Evolutionary conservation across 2,888 invertebrate genomes (phyloP).

Genomic region (Nemotelus pantherinus): DNA sequence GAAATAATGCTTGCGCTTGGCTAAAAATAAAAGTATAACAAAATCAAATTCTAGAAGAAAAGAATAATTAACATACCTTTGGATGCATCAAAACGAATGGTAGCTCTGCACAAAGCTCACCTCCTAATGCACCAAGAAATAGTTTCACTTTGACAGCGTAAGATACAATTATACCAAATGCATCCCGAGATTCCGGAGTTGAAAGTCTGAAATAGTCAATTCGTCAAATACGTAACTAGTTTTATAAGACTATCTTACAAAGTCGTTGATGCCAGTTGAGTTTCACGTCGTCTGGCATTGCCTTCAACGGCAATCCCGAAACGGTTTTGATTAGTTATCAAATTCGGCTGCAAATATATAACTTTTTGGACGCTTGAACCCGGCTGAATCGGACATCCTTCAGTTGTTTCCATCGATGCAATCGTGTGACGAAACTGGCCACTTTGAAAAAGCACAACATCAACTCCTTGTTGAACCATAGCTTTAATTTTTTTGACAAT

Average conservation of each 20-base stretch:
- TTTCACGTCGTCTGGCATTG: slow-evolving; percentile 82
- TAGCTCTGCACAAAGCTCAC: slow-evolving; percentile 89
- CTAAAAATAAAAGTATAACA: too few relatives aligned
- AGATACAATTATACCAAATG: slow-evolving; percentile 94
- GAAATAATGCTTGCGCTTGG: too few relatives aligned
- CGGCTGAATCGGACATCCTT: slow-evolving; percentile 67
- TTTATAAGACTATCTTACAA: slow-evolving; percentile 70
- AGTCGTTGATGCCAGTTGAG: slow-evolving; percentile 91
- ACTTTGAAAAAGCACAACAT: slow-evolving; percentile 94
- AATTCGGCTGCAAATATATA: slow-evolving; percentile 80
- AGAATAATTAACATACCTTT: slow-evolving; percentile 68
- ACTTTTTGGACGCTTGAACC: slow-evolving; percentile 80
- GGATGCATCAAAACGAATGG: slow-evolving; percentile 94
- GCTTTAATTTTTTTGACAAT: slow-evolving; percentile 95
- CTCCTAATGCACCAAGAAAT: slow-evolving; percentile 90
- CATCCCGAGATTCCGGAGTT: slow-evolving; percentile 85
- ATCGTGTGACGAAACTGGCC: slow-evolving; percentile 93
- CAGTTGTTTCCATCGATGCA: slow-evolving; percentile 89
- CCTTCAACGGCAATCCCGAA: slow-evolving; percentile 93
- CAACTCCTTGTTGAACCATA: slow-evolving; percentile 93
- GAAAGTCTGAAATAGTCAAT: slow-evolving; percentile 67
- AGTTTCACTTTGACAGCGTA: slow-evolving; percentile 95
- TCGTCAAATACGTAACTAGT: slow-evolving; percentile 29
- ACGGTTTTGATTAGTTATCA: slow-evolving; percentile 82
- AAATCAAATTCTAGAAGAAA: too few relatives aligned